phyloP scores from a whole-genome alignment of 2,113 vertebrate genomes.

The Actenoides hombroni region DNA sequence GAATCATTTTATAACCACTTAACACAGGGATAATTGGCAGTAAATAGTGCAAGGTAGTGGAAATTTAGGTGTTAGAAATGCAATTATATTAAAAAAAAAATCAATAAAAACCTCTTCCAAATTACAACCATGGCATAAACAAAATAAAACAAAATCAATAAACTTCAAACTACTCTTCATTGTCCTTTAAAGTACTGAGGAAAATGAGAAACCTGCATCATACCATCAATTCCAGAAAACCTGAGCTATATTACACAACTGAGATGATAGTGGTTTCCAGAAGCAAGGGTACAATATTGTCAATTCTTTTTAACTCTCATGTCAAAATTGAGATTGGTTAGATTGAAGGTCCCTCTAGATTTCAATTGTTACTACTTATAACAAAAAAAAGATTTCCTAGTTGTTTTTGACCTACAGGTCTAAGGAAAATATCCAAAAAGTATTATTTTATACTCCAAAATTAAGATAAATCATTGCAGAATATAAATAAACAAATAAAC shows the following conservation, averaged over 20 bases:
- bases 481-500: too few species aligned
- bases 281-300: not conserved
- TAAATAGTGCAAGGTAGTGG: not conserved
- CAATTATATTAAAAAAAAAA: not conserved
- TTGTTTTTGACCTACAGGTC: not conserved
- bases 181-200: not conserved
- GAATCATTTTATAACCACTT: not conserved
- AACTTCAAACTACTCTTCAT: not conserved
- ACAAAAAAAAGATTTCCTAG: not conserved
- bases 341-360: not conserved
- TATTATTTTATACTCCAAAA: not conserved
- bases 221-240: not conserved
- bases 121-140: not conserved
- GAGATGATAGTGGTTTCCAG: not conserved
- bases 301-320: not conserved
- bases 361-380: not conserved
- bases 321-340: not conserved
- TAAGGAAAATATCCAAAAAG: not conserved
- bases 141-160: conserved; percentile 33
- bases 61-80: not conserved
- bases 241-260: not conserved
- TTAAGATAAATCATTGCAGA: not conserved
- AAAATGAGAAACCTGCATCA: not conserved
- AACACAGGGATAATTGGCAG: not conserved
- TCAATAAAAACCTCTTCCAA: conserved; percentile 7